These are phyloP conservation scores for Polypedilum pembai DNA, from an alignment of 1,140 invertebrate genomes.

Conservation along the genomic window DNA sequence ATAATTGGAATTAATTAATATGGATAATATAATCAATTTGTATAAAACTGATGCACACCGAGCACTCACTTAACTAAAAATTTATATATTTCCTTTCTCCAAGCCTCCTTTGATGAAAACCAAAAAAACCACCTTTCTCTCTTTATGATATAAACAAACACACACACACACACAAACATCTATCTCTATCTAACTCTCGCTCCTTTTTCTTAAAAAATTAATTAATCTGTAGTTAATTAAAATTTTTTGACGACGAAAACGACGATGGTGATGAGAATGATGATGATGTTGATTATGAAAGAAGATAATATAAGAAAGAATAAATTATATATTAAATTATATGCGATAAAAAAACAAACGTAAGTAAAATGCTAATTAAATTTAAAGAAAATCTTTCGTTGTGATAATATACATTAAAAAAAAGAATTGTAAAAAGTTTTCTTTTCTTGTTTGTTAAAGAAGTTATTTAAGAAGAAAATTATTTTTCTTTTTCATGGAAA, in stretches of 20 bases:
- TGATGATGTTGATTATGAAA: not conserved
- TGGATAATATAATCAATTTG: conserved; percentile 6
- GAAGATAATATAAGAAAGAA: not conserved
- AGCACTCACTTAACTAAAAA: not conserved
- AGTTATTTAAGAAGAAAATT: no score
- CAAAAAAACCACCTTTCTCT: not conserved
- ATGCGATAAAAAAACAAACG: conserved; percentile 4
- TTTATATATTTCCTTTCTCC: not conserved
- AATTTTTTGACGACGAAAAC: not conserved
- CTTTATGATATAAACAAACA: not conserved
- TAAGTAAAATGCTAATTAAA: not conserved
- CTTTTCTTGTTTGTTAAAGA: no score
- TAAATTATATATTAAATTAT: conserved; percentile 4
- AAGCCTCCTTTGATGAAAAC: not conserved
- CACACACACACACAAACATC: not conserved
- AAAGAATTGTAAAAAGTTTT: no score
- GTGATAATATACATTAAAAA: not conserved
- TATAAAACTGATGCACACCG: no score
- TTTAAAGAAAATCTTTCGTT: not conserved
- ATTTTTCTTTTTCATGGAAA: no score
- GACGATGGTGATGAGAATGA: not conserved
- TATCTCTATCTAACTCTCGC: not conserved
- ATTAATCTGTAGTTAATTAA: conserved; percentile 19
- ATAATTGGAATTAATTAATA: conserved; percentile 13
- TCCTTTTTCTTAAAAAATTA: not conserved